Conservation (phyloP, 2,888 invertebrate species). For the Litoditis marina region DNA sequence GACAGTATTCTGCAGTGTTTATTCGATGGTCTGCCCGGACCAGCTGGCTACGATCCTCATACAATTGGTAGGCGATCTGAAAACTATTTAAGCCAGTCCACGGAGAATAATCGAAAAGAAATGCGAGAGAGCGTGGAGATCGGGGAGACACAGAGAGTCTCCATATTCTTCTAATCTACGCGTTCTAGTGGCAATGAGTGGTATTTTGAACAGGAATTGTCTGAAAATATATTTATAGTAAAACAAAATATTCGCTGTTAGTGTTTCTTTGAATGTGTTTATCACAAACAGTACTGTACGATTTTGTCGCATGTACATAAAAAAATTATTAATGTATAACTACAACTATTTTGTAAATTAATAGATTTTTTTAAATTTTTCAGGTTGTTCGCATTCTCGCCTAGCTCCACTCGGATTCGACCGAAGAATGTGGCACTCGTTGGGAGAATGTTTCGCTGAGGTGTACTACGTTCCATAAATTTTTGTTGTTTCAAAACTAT, state of each 20-base stretch:
- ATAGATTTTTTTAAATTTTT: background rate
- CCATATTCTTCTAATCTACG: too few relatives aligned
- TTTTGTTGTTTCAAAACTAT: background rate
- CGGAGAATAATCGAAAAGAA: too few relatives aligned
- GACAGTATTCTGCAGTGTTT: conserved; percentile 39
- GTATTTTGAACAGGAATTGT: too few relatives aligned
- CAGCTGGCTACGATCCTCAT: conserved; percentile 44
- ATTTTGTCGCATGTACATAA: background rate
- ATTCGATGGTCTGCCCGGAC: conserved; percentile 29
- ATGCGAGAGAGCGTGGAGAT: too few relatives aligned
- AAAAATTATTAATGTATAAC: background rate
- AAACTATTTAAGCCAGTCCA: background rate
- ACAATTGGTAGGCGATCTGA: conserved; percentile 40
- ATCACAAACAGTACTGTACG: too few relatives aligned
- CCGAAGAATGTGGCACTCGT: conserved; percentile 42
- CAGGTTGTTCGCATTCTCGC: conserved; percentile 36
- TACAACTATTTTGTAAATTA: background rate
- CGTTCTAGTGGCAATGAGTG: too few relatives aligned
- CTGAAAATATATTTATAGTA: too few relatives aligned
- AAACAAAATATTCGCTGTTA: too few relatives aligned
- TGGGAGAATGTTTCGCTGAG: conserved; percentile 56
- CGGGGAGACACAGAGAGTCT: too few relatives aligned
- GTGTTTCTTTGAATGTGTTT: too few relatives aligned
- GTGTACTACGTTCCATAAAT: conserved; percentile 3
- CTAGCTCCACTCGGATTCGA: conserved; percentile 51